These are phyloP conservation scores for Volucella inanis DNA, from an alignment of 2,888 invertebrate genomes.

Conservation along the genomic window DNA sequence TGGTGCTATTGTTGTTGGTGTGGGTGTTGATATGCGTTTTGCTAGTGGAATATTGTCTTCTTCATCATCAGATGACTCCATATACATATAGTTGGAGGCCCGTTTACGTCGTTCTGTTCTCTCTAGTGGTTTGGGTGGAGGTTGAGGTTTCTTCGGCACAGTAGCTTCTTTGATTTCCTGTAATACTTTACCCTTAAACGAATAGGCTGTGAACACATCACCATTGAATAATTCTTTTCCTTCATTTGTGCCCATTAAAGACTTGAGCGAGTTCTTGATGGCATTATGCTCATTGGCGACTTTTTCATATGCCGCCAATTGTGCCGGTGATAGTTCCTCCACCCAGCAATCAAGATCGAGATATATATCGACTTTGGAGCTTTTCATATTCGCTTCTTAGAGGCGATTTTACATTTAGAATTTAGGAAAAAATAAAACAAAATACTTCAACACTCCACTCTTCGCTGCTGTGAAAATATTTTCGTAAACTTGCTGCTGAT, in stretches of 20 bases:
- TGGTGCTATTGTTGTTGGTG: neutral
- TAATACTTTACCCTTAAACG: conserved; percentile 84
- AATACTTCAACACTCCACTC: neutral
- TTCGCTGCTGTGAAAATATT: conserved; percentile 10
- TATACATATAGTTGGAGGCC: conserved; percentile 79
- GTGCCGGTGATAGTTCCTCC: conserved; percentile 88
- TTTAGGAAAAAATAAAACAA: neutral
- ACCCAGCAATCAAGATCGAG: conserved; percentile 89
- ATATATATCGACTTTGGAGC: conserved; percentile 79
- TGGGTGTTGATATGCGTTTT: conserved; percentile 81
- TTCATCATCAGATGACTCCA: conserved; percentile 83
- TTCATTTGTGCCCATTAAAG: conserved; percentile 83
- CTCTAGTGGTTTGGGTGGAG: conserved; percentile 49
- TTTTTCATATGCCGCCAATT: conserved; percentile 86
- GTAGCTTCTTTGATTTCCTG: conserved; percentile 81
- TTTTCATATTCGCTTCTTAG: conserved; percentile 77
- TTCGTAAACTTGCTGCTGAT: conserved; percentile 3
- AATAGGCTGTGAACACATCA: conserved; percentile 87
- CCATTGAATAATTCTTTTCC: conserved; percentile 88
- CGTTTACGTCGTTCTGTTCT: conserved; percentile 76
- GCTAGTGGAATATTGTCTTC: conserved; percentile 83
- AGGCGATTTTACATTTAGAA: neutral
- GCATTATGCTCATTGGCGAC: conserved; percentile 88
- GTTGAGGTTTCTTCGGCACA: conserved; percentile 79
- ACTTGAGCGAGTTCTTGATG: conserved; percentile 86